phyloP scores from a whole-genome alignment of 2,888 invertebrate genomes.

The Alsophila aescularia region DNA sequence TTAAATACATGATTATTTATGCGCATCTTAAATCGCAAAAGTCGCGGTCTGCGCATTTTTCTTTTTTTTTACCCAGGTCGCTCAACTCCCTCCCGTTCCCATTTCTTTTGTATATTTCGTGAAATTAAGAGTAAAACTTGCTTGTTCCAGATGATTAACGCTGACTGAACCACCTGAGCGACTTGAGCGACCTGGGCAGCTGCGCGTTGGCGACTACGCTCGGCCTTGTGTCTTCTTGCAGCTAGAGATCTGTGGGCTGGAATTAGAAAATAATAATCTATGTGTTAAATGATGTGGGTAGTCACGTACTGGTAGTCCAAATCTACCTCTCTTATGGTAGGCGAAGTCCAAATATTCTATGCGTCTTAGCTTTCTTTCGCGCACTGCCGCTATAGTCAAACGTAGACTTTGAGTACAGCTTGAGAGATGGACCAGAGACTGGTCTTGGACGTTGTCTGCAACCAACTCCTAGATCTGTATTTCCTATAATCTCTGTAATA shows the following conservation, averaged over 20 bases:
- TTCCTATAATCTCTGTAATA: too few species aligned
- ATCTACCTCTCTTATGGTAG: too few species aligned
- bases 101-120: slow-evolving; percentile 49
- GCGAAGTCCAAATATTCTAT: too few species aligned
- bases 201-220: slow-evolving; percentile 35
- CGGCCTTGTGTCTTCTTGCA: slow-evolving; percentile 18
- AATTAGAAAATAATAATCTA: background rate
- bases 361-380: too few species aligned
- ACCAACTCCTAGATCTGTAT: too few species aligned
- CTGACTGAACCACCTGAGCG: slow-evolving; percentile 82
- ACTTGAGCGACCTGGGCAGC: slow-evolving; percentile 76
- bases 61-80: slow-evolving; percentile 57
- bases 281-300: too few species aligned
- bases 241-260: slow-evolving; percentile 7
- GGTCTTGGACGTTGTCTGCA: too few species aligned
- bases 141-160: slow-evolving; percentile 82
- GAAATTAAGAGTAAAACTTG: slow-evolving; percentile 75
- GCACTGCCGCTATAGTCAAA: too few species aligned
- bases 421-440: too few species aligned
- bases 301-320: too few species aligned
- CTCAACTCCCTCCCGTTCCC: slow-evolving; percentile 70
- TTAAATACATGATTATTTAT: too few species aligned
- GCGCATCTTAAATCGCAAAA: background rate
- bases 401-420: too few species aligned
- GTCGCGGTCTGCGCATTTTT: slow-evolving; percentile 1